Evolutionary conservation across 2,797 vertebrate species (phyloP).

Genomic region (Argya squamiceps): DNA sequence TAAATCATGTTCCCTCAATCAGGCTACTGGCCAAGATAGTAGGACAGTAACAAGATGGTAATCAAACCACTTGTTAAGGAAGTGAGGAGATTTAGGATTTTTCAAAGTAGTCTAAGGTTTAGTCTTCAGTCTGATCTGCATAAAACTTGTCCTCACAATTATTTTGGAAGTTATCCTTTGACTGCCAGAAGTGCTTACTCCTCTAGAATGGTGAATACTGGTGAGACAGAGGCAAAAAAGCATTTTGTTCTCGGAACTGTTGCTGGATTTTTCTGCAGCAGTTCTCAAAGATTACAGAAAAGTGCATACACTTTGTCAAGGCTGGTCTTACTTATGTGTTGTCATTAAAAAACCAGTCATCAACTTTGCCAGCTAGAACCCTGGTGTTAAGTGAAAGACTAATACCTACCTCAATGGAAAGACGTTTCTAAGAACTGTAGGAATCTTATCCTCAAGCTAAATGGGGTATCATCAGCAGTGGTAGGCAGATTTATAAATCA

Average conservation of each 20-base stretch:
- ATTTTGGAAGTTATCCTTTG: background rate
- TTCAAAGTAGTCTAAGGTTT: background rate
- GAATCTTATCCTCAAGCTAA: background rate
- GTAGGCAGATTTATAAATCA: background rate
- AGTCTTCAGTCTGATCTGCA: background rate
- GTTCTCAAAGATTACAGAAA: background rate
- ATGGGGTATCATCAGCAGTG: background rate
- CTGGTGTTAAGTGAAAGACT: background rate
- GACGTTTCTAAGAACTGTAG: background rate
- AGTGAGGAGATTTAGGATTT: background rate
- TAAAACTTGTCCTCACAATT: background rate
- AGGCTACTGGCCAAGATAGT: background rate
- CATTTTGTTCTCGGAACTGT: background rate
- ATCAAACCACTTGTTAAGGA: background rate
- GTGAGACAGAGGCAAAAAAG: background rate
- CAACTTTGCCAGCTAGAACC: background rate
- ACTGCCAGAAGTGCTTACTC: background rate
- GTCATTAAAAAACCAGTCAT: background rate
- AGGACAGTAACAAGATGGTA: background rate
- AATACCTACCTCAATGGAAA: background rate
- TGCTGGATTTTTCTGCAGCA: background rate
- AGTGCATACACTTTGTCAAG: background rate
- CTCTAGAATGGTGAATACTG: background rate
- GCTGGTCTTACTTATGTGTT: background rate
- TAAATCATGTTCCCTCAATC: background rate